These are phyloP conservation scores for Karalla daura DNA, from an alignment of 2,797 vertebrate genomes.

Conservation along the genomic window DNA sequence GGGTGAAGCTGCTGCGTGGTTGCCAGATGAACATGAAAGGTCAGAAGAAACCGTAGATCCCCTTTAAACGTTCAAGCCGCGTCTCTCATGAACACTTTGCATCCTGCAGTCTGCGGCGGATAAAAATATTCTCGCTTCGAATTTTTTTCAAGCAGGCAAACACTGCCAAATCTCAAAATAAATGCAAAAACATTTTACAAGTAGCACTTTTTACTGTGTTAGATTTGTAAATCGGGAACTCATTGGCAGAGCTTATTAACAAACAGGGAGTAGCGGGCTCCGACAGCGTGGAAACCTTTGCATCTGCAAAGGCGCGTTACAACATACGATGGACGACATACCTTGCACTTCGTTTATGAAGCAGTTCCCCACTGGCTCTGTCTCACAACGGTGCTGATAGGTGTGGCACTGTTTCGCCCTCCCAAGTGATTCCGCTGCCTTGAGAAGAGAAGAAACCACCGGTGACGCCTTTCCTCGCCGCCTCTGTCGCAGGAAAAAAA, in stretches of 20 bases:
- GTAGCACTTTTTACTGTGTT: no score
- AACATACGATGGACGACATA: neutral
- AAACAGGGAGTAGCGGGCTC: neutral
- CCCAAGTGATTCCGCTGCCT: constrained; percentile 3
- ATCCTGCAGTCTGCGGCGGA: neutral
- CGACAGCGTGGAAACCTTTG: no score
- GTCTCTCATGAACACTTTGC: neutral
- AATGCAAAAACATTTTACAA: no score
- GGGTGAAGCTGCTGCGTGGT: no score
- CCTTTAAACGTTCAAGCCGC: neutral
- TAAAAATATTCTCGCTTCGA: neutral
- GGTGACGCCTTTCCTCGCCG: neutral
- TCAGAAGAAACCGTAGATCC: no score
- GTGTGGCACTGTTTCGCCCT: neutral
- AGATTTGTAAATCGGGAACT: neutral
- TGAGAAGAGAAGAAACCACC: constrained; percentile 6
- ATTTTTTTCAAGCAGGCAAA: no score
- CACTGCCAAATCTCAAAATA: no score
- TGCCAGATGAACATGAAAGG: no score
- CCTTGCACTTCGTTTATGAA: neutral
- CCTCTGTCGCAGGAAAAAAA: neutral
- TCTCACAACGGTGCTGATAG: neutral
- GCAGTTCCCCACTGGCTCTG: constrained; percentile 1
- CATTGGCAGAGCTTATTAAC: neutral
- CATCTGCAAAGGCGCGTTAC: neutral